Conservation (phyloP, 2,797 vertebrate genomes). For the Propithecus perrieri region DNA sequence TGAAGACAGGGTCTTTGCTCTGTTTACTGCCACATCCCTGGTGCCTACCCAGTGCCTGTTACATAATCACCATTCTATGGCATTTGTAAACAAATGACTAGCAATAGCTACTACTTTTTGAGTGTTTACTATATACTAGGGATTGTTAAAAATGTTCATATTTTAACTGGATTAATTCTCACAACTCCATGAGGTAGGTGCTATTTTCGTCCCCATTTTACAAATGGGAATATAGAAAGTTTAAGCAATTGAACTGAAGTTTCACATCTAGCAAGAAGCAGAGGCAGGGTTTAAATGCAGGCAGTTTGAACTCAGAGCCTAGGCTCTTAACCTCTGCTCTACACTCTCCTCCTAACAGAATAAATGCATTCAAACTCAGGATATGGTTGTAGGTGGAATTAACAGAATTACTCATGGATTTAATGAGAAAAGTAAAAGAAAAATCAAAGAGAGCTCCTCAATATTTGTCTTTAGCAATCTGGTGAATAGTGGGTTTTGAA, state of each 20-base stretch:
- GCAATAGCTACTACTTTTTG: not conserved
- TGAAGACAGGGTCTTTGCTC: not conserved
- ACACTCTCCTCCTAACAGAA: not conserved
- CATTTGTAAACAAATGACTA: not conserved
- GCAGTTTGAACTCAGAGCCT: not conserved
- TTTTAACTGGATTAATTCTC: not conserved
- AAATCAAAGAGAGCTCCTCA: not conserved
- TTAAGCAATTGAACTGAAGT: not conserved
- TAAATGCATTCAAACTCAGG: not conserved
- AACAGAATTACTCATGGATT: not conserved
- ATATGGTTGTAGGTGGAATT: not conserved
- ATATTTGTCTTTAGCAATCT: not conserved
- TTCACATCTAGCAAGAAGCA: not conserved
- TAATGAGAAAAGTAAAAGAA: not conserved
- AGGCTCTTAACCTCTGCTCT: not conserved
- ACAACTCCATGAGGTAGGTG: too few species aligned
- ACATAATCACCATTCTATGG: too few species aligned
- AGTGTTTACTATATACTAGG: not conserved
- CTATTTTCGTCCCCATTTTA: not conserved
- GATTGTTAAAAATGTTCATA: not conserved
- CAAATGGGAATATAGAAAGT: not conserved
- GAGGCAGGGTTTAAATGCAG: not conserved
- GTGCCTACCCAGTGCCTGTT: too few species aligned
- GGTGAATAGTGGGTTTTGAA: not conserved
- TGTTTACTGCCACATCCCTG: not conserved